Evolutionary conservation across 2,888 invertebrate genomes (phyloP).

Genomic region (Zaprionus bogoriensis): DNA sequence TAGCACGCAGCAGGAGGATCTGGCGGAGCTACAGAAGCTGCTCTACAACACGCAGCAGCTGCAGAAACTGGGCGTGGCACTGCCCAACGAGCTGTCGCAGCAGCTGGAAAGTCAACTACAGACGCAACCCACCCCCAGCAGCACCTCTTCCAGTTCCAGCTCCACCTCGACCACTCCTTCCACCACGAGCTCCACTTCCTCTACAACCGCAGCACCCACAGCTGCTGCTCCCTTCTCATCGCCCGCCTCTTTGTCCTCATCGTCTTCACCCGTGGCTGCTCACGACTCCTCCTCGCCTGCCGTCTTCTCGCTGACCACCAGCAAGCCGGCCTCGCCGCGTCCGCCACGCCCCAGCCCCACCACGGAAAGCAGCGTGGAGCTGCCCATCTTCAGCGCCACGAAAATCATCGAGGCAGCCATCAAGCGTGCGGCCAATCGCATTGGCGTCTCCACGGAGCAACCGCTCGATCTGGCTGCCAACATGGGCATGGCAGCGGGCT

Average conservation of each 20-base stretch:
- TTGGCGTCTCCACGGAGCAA: constrained; percentile 76
- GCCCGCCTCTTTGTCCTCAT: no score
- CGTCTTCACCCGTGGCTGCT: constrained; percentile 18
- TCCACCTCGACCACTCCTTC: constrained; percentile 10
- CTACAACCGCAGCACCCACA: neutral
- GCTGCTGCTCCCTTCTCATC: constrained; percentile 9
- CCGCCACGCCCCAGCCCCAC: constrained; percentile 59
- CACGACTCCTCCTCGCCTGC: constrained; percentile 71
- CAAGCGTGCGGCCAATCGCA: constrained; percentile 76
- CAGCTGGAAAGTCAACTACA: constrained; percentile 72
- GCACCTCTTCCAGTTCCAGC: constrained; percentile 5
- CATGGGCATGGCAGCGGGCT: constrained; percentile 42
- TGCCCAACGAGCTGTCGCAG: constrained; percentile 73
- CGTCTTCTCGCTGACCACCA: constrained; percentile 77
- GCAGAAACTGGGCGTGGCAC: constrained; percentile 73
- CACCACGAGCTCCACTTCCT: constrained; percentile 1
- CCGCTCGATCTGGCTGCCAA: constrained; percentile 29
- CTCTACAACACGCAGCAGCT: constrained; percentile 83
- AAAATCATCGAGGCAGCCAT: constrained; percentile 80
- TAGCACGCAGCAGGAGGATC: constrained; percentile 82
- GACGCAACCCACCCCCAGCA: constrained; percentile 16
- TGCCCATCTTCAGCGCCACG: constrained; percentile 79
- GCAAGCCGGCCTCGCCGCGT: constrained; percentile 63
- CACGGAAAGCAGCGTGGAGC: constrained; percentile 72
- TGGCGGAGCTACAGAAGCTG: constrained; percentile 83